Conservation (phyloP, 2,888 invertebrate species). For the Lumbricus terrestris region DNA sequence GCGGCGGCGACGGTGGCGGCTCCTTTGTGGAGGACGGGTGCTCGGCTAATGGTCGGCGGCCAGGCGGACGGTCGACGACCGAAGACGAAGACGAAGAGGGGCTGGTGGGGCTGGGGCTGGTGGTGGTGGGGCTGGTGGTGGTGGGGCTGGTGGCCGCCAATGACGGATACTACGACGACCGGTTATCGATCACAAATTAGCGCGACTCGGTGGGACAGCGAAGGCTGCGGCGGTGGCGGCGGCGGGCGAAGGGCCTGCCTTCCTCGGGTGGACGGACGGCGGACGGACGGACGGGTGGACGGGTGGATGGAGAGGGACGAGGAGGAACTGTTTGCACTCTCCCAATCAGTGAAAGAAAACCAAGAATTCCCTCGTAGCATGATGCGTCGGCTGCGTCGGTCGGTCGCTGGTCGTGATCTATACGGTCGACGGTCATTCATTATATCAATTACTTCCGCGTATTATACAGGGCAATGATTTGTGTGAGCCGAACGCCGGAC, state of each 20-base stretch:
- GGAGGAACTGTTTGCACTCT: conserved; percentile 10
- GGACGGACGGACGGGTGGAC: background rate
- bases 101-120: background rate
- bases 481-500: conserved; percentile 4
- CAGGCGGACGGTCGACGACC: background rate
- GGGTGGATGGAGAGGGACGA: background rate
- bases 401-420: conserved; percentile 12
- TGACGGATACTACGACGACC: conserved; percentile 9
- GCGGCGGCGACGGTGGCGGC: background rate
- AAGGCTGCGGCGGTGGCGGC: background rate
- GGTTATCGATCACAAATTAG: conserved; percentile 15
- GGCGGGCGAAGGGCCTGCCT: background rate
- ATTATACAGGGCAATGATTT: conserved; percentile 14
- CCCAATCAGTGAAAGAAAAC: conserved; percentile 15
- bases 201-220: background rate
- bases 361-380: conserved; percentile 12
- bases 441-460: conserved; percentile 13
- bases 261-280: background rate
- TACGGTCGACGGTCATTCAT: background rate
- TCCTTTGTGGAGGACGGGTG: background rate
- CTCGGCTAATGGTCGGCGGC: background rate
- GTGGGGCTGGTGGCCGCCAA: background rate
- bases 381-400: background rate
- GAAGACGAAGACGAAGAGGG: no score
- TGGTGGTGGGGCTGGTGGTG: background rate